A percentile compares a stretch with the other conserved stretches of the same genome.
These are phyloP conservation scores for Boloria selene DNA, from an alignment of 2,888 invertebrate genomes.

Conservation along the genomic window DNA sequence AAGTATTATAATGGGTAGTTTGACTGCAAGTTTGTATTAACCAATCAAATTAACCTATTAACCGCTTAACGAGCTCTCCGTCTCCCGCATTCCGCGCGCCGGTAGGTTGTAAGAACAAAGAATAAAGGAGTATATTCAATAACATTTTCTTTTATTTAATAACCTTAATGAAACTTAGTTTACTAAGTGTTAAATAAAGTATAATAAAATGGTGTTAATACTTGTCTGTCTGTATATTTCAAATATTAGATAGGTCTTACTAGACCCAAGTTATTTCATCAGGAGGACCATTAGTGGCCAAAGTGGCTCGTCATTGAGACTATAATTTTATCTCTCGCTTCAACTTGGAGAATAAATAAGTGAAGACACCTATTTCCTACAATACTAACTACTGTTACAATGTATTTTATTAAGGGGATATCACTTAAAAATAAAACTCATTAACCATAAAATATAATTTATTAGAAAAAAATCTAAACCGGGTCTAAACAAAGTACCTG, in stretches of 20 bases:
- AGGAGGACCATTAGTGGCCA: too few relatives aligned
- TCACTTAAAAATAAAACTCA: constrained; percentile 27
- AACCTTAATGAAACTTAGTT: not conserved
- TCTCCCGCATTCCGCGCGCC: constrained; percentile 68
- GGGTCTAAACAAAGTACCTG: constrained; percentile 33
- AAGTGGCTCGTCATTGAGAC: too few relatives aligned
- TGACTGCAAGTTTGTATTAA: constrained; percentile 31
- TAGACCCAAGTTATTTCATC: too few relatives aligned
- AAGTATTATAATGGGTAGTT: constrained; percentile 48
- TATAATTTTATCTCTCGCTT: too few relatives aligned
- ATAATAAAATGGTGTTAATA: too few relatives aligned
- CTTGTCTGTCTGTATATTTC: not conserved
- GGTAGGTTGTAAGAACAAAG: constrained; percentile 70
- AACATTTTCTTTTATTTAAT: constrained; percentile 13
- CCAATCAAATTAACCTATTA: constrained; percentile 52
- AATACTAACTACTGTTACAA: not conserved
- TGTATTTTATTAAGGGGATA: not conserved
- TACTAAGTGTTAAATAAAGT: too few relatives aligned
- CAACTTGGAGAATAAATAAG: too few relatives aligned
- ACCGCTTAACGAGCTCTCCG: constrained; percentile 66
- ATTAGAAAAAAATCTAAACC: constrained; percentile 57
- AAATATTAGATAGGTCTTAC: too few relatives aligned
- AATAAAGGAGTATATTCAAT: constrained; percentile 69
- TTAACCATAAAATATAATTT: constrained; percentile 66
- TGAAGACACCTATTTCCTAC: not conserved